Base-by-base conservation (phyloP, 2,113 vertebrate genomes). In the Pygoscelis adeliae region DNA sequence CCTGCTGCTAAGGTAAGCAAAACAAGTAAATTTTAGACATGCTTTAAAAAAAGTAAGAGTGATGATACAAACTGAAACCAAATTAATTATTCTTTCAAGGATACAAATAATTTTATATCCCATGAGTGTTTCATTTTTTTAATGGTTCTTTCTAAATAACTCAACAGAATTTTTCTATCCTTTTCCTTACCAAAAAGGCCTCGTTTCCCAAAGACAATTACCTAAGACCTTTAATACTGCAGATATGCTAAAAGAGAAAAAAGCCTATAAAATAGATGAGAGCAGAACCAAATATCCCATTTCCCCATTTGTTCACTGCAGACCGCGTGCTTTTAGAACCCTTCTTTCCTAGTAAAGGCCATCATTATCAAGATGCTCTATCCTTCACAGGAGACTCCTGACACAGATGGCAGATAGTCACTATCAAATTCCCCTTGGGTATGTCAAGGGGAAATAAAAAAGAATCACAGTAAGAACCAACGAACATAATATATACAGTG, bases 1-100 rank as follows among this genome's bases (percentile, higher is more conserved):
- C 86, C 98, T 82, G 79, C 59, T 89, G 83, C 76, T 87, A 89
- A 91, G 58, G 38, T 40, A 89, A 92, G 34, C 36, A 82, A 69
- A 80, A 32, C 16, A 83, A 73, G 50, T 25, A 79, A 29, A 80
- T 62, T 62, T 50, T n/a, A 90, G 62, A 47, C 25, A 56, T 46
- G 18, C 44, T 89, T 94, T 36, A 59, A 78, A 83, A 89, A 61
- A 58, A 26, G 3, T 12, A 79, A 90, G 20, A 83, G n/a, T 26
- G 21, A 59, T 36, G 22, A 52, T 42, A 86, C 42, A 65, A 81
- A 44, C 10, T 71, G n/a, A 77, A 89, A 81, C 7, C 9, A 81
- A 87, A 88, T 15, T 5, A 47, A 38, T 78, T 77, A 27, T 46
- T 50, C n/a, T 81, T 87, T 58, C 46, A 52, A 74, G 10, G 18